Percentiles rank a stretch among this genome's conserved stretches.
These are phyloP conservation scores for Colletes latitarsis DNA, from an alignment of 1,140 invertebrate species.

Conservation along the genomic window DNA sequence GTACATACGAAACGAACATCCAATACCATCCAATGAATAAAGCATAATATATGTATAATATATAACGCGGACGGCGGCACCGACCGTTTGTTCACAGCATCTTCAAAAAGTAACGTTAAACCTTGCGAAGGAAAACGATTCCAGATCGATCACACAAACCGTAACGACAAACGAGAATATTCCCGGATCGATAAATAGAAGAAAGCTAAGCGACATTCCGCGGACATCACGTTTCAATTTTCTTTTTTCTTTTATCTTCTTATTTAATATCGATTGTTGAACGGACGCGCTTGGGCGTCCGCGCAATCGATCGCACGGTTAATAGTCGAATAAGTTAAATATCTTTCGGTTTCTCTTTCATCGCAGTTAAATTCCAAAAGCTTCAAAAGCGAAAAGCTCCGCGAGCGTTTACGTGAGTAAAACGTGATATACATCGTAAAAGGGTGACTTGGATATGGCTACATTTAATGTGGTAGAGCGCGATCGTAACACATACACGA, in stretches of 20 bases:
- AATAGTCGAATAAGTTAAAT: conserved; percentile 51
- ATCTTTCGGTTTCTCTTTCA: conserved; percentile 22
- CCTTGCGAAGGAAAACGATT: conserved; percentile 48
- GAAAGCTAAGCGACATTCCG: conserved; percentile 30
- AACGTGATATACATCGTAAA: conserved; percentile 71
- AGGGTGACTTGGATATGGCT: conserved; percentile 72
- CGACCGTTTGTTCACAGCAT: conserved; percentile 57
- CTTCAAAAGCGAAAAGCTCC: conserved; percentile 70
- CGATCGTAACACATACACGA: conserved; percentile 79
- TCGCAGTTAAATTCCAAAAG: conserved; percentile 55
- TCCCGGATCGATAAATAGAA: conserved; percentile 15
- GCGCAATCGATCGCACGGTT: conserved; percentile 45
- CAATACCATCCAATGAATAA: conserved; percentile 54
- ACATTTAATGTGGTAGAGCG: conserved; percentile 72
- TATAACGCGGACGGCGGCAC: conserved; percentile 51
- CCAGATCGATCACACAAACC: conserved; percentile 51
- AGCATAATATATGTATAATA: conserved; percentile 47
- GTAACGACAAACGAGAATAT: conserved; percentile 44
- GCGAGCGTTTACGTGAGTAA: conserved; percentile 50
- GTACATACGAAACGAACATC: conserved; percentile 54
- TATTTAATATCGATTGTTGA: conserved; percentile 10
- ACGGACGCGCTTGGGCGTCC: neutral
- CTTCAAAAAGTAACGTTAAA: conserved; percentile 56
- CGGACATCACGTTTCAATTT: conserved; percentile 39
- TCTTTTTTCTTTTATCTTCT: conserved; percentile 6